These are phyloP conservation scores for Phrynocephalus vlangalii DNA, from an alignment of 2,797 vertebrate genomes.

Conservation along the genomic window DNA sequence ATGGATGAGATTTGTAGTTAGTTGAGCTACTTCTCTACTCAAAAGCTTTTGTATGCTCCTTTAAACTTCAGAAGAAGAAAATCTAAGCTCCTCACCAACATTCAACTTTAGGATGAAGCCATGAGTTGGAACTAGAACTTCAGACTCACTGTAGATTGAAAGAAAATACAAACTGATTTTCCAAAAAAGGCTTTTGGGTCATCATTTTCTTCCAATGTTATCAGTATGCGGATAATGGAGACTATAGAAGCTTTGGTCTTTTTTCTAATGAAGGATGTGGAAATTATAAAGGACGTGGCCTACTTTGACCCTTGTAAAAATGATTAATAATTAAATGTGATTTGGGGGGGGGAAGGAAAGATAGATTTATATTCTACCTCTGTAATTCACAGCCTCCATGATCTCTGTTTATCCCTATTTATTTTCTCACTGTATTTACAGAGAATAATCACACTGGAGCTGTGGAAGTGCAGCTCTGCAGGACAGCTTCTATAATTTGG, in stretches of 20 bases:
- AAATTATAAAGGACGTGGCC: background rate
- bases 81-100: too few relatives aligned
- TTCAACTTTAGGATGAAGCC: too few relatives aligned
- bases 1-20: too few relatives aligned
- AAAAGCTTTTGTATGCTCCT: too few relatives aligned
- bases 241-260: background rate
- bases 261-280: background rate
- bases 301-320: background rate
- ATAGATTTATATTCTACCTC: background rate
- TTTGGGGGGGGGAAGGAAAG: background rate
- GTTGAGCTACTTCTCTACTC: too few relatives aligned
- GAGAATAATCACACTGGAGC: slow-evolving; percentile 29
- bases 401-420: slow-evolving; percentile 23
- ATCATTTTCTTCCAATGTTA: background rate
- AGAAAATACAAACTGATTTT: too few relatives aligned
- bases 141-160: too few relatives aligned
- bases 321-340: background rate
- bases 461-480: slow-evolving; percentile 47
- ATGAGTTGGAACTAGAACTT: too few relatives aligned
- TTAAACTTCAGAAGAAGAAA: too few relatives aligned
- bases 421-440: slow-evolving; percentile 40
- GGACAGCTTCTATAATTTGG: slow-evolving; percentile 31
- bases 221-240: background rate
- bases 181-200: too few relatives aligned
- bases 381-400: background rate